Conservation (phyloP, 2,113 vertebrate species). For the Guaruba guarouba region DNA sequence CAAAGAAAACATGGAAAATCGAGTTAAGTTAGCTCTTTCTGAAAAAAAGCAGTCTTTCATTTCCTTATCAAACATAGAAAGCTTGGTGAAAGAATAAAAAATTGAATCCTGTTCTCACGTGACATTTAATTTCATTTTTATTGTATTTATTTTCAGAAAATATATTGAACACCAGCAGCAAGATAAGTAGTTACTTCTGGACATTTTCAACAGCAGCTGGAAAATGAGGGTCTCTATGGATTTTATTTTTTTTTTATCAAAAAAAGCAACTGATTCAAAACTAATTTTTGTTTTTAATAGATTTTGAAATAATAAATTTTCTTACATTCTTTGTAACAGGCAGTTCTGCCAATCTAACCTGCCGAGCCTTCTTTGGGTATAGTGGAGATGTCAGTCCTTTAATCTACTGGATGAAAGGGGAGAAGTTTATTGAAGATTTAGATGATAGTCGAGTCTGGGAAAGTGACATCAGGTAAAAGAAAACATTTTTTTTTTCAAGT, state of each 20-base stretch:
- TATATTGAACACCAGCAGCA: not conserved
- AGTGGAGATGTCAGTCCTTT: conserved; percentile 95
- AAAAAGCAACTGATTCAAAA: conserved; percentile 1
- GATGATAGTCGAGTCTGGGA: conserved; percentile 95
- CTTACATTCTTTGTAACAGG: conserved; percentile 79
- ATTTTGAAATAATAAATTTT: conserved; percentile 37
- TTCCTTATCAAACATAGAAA: not conserved
- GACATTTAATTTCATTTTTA: not conserved
- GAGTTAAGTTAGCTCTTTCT: not conserved
- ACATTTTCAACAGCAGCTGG: not conserved
- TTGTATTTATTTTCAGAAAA: not conserved
- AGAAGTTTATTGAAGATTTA: conserved; percentile 98
- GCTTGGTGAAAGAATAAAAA: not conserved
- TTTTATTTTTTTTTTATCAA: not conserved
- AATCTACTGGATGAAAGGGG: conserved; percentile 99
- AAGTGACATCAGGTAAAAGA: conserved; percentile 94
- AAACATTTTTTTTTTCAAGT: not conserved
- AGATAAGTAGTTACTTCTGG: not conserved
- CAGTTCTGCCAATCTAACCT: conserved; percentile 90
- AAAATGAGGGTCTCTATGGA: not conserved
- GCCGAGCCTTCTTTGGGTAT: conserved; percentile 96
- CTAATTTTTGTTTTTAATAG: not conserved
- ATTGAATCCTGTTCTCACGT: not conserved
- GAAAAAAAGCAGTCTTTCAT: not conserved
- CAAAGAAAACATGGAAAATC: not conserved